Conservation (phyloP, 2,888 invertebrate species). For the Rhamphomyia laevipes region DNA sequence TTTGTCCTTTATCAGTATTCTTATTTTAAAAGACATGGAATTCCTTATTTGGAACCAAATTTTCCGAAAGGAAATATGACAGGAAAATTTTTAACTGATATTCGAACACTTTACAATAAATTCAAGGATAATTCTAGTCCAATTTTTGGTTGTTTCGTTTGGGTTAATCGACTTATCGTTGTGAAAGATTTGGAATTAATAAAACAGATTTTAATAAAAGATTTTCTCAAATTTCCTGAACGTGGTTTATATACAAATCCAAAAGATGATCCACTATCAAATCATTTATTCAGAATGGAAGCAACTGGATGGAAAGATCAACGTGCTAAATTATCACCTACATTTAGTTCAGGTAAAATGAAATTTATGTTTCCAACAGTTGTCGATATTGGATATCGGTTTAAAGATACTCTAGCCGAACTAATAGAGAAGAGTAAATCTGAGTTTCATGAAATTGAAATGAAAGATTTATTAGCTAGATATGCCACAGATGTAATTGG, state of each 20-base stretch:
- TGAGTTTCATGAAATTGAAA: slow-evolving; percentile 20
- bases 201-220: slow-evolving; percentile 32
- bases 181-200: slow-evolving; percentile 30
- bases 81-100: background rate
- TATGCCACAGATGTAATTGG: slow-evolving; percentile 42
- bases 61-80: slow-evolving; percentile 7
- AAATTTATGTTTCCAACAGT: slow-evolving; percentile 38
- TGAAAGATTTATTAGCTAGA: slow-evolving; percentile 30
- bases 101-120: slow-evolving; percentile 6
- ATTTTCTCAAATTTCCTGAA: slow-evolving; percentile 32
- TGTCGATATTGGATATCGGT: slow-evolving; percentile 25
- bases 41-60: slow-evolving; percentile 1
- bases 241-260: slow-evolving; percentile 31
- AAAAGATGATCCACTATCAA: slow-evolving; percentile 32
- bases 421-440: background rate
- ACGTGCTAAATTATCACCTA: slow-evolving; percentile 38
- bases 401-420: slow-evolving; percentile 14
- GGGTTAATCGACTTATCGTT: slow-evolving; percentile 20
- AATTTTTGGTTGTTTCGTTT: slow-evolving; percentile 26
- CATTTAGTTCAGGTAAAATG: slow-evolving; percentile 42
- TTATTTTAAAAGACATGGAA: background rate
- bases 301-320: slow-evolving; percentile 39
- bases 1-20: background rate
- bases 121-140: slow-evolving; percentile 12
- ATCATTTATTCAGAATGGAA: slow-evolving; percentile 32